phyloP scores from a whole-genome alignment of 2,113 vertebrate species.

The Pteronura brasiliensis region DNA sequence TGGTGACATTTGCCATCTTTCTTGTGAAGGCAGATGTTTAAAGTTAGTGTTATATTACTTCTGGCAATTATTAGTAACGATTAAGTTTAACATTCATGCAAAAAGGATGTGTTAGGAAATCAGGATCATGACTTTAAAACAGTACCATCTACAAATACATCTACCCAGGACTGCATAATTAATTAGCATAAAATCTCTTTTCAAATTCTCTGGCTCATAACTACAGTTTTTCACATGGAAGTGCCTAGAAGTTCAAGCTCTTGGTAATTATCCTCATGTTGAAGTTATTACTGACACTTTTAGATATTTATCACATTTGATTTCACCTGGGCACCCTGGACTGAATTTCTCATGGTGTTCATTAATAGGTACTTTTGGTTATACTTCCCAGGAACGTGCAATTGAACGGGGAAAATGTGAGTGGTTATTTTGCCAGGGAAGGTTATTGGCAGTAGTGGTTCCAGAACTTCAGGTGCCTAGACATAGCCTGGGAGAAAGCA shows the following conservation, averaged over 20 bases:
- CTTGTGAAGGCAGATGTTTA: conserved; percentile 23
- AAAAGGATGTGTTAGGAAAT: background rate
- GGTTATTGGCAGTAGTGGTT: background rate
- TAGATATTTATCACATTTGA: background rate
- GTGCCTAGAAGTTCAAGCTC: background rate
- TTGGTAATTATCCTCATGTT: background rate
- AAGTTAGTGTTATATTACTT: background rate
- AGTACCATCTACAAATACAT: background rate
- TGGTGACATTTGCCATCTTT: conserved; percentile 35
- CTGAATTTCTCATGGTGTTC: background rate
- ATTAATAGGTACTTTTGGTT: background rate
- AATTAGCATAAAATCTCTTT: background rate
- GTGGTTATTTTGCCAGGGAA: background rate
- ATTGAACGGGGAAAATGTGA: background rate
- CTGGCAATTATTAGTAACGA: background rate
- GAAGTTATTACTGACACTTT: background rate
- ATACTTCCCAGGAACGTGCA: background rate
- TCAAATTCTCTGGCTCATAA: background rate
- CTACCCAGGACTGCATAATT: background rate
- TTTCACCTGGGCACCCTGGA: background rate
- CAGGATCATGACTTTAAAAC: background rate
- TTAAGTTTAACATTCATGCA: background rate
- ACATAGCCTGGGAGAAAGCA: background rate
- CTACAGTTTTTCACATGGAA: background rate
- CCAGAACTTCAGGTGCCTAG: background rate